These are phyloP conservation scores for Streblospio benedicti DNA, from an alignment of 1,140 invertebrate species.

Conservation along the genomic window DNA sequence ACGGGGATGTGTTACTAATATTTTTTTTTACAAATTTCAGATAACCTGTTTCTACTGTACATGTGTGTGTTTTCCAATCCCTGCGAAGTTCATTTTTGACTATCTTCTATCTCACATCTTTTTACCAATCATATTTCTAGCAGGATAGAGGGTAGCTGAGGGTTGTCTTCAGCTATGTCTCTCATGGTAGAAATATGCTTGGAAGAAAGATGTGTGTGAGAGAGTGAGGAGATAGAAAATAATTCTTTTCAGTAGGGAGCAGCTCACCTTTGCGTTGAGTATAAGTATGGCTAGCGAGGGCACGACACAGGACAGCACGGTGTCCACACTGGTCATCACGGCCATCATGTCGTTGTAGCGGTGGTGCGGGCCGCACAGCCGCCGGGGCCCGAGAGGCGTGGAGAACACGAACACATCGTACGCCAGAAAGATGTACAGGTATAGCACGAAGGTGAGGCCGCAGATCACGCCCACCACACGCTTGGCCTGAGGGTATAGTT, in stretches of 20 bases:
- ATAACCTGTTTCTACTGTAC: too few species aligned
- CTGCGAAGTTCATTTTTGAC: too few species aligned
- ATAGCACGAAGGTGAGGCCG: background rate
- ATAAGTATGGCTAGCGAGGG: background rate
- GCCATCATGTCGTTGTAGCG: background rate
- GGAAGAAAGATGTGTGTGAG: too few species aligned
- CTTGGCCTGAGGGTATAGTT: too few species aligned
- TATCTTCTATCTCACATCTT: too few species aligned
- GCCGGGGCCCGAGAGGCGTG: background rate
- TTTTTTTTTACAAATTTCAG: too few species aligned
- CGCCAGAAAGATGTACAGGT: slow-evolving; percentile 6
- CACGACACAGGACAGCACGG: slow-evolving; percentile 9
- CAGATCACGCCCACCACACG: background rate
- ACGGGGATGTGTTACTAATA: too few species aligned
- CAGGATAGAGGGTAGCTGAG: background rate
- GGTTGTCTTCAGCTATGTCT: background rate
- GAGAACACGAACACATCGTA: slow-evolving; percentile 5
- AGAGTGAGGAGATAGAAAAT: background rate
- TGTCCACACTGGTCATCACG: slow-evolving; percentile 11
- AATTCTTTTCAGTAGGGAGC: background rate
- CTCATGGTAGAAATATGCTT: background rate
- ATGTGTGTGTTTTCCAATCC: too few species aligned
- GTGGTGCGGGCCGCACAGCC: background rate
- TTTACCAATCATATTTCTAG: too few species aligned
- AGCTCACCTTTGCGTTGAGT: background rate